Evolutionary conservation across 2,888 invertebrate genomes (phyloP).

Genomic region (Synergus itoensis): DNA sequence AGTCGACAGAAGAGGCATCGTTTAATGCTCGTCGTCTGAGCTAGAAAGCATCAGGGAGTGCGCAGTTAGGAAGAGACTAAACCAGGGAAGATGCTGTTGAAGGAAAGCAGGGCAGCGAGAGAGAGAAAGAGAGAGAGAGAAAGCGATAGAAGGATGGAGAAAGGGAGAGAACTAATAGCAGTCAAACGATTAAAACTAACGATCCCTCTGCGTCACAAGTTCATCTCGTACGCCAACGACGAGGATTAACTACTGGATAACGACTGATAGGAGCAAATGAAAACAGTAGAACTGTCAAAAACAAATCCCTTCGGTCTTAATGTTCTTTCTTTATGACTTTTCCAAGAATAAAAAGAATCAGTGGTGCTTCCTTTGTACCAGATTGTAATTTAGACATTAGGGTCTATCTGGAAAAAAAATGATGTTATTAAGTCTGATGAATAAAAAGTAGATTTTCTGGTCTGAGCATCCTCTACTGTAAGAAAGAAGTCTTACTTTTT

Average conservation of each 20-base stretch:
- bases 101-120: background rate
- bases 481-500: background rate
- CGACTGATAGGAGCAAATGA: constrained; percentile 55
- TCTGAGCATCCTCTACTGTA: background rate
- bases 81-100: background rate
- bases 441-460: no score
- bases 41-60: constrained; percentile 44
- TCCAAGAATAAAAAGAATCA: constrained; percentile 10
- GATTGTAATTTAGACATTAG: constrained; percentile 3
- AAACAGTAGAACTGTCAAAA: constrained; percentile 38
- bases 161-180: constrained; percentile 61
- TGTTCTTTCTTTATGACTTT: constrained; percentile 9
- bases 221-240: constrained; percentile 55
- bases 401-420: background rate
- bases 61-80: constrained; percentile 47
- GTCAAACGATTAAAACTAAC: constrained; percentile 68
- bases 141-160: background rate
- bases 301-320: constrained; percentile 31
- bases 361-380: background rate
- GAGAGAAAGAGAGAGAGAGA: constrained; percentile 44
- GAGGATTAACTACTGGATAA: constrained; percentile 62
- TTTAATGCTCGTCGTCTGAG: constrained; percentile 57
- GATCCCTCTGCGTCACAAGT: constrained; percentile 61
- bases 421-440: no score
- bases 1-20: constrained; percentile 42